phyloP scores from a whole-genome alignment of 2,113 vertebrate species.

The Caranx ignobilis region DNA sequence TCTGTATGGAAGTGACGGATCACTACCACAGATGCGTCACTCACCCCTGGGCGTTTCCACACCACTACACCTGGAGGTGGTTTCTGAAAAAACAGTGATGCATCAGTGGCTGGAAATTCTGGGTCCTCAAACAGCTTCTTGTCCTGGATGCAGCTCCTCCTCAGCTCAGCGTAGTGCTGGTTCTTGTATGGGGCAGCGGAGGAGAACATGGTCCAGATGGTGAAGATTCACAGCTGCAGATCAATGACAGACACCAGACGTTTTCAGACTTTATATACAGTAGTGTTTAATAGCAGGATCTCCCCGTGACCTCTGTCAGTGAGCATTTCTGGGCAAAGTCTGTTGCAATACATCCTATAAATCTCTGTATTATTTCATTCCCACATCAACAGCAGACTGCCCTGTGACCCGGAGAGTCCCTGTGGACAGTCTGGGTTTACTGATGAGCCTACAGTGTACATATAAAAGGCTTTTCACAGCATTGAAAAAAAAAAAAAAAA shows the following conservation, averaged over 20 bases:
- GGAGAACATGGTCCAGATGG: constrained; percentile 82
- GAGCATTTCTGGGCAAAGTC: neutral
- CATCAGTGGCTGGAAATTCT: constrained; percentile 87
- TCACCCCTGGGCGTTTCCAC: constrained; percentile 95
- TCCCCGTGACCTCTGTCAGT: neutral
- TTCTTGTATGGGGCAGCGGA: constrained; percentile 82
- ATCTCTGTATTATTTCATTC: constrained; percentile 14
- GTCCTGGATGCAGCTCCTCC: constrained; percentile 83
- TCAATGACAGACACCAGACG: constrained; percentile 27
- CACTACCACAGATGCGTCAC: neutral
- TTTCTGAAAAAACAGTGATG: constrained; percentile 88
- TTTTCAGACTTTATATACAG: constrained; percentile 22
- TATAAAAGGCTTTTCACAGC: neutral
- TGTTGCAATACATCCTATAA: neutral
- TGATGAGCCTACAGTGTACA: neutral
- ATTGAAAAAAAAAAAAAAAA: neutral
- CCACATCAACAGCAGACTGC: constrained; percentile 10
- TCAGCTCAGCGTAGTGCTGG: constrained; percentile 89
- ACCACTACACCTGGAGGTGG: constrained; percentile 82
- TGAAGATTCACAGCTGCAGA: constrained; percentile 62
- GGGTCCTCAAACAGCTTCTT: constrained; percentile 90
- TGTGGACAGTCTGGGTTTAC: constrained; percentile 5
- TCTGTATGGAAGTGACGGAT: neutral
- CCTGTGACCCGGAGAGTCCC: constrained; percentile 21
- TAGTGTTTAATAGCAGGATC: neutral